Conservation (phyloP, 2,888 invertebrate species). For the Lacanobia oleracea region DNA sequence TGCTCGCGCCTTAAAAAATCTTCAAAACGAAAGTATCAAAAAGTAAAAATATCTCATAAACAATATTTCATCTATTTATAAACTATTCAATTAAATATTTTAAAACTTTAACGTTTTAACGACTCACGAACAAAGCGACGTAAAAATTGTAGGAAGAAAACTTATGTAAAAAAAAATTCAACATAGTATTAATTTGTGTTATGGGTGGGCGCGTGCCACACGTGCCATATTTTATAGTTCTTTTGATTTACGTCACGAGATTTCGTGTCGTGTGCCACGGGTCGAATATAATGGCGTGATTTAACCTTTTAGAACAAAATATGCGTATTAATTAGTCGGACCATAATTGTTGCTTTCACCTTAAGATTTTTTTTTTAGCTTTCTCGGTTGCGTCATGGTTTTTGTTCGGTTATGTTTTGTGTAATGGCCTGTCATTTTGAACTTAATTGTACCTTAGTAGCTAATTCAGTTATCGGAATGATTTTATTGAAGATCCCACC, state of each 20-base stretch:
- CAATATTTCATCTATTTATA: neutral
- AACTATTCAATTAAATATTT: slow-evolving; percentile 38
- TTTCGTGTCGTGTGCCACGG: slow-evolving; percentile 37
- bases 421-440: neutral
- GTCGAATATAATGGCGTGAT: slow-evolving; percentile 45
- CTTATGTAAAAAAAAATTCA: slow-evolving; percentile 33
- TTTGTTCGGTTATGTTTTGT: neutral
- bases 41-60: neutral
- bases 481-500: too few relatives aligned
- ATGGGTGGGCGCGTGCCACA: slow-evolving; percentile 53
- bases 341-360: slow-evolving; percentile 45
- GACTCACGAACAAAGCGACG: slow-evolving; percentile 32
- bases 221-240: slow-evolving; percentile 50
- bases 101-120: slow-evolving; percentile 40
- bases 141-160: slow-evolving; percentile 36
- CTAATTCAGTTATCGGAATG: neutral
- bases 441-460: neutral
- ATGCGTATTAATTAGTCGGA: slow-evolving; percentile 44
- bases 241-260: slow-evolving; percentile 58
- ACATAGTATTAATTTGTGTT: slow-evolving; percentile 33
- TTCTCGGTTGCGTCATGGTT: slow-evolving; percentile 5
- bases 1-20: neutral
- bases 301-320: slow-evolving; percentile 31
- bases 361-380: slow-evolving; percentile 24
- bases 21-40: neutral